Evolutionary conservation across 2,888 invertebrate genomes (phyloP).

Genomic region (Apamea anceps): DNA sequence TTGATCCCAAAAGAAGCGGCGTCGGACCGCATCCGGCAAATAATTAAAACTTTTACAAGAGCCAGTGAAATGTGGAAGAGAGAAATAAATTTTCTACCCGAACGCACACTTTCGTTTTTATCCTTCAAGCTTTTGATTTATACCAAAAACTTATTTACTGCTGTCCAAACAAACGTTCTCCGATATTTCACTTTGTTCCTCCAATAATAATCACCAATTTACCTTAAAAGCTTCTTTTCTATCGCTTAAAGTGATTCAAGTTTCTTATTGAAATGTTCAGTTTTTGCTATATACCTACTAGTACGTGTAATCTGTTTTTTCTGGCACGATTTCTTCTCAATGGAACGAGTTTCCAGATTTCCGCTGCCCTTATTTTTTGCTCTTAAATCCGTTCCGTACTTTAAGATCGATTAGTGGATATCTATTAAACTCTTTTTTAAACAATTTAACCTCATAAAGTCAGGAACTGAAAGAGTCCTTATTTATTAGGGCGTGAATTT

Average conservation of each 20-base stretch:
- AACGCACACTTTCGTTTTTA: constrained; percentile 86
- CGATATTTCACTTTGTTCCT: constrained; percentile 66
- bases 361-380: constrained; percentile 6
- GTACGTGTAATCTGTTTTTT: constrained; percentile 61
- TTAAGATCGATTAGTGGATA: constrained; percentile 20
- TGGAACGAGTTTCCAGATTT: constrained; percentile 28
- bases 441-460: constrained; percentile 58
- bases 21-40: constrained; percentile 84
- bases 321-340: constrained; percentile 28
- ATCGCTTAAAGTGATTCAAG: constrained; percentile 43
- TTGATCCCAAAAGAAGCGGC: constrained; percentile 79
- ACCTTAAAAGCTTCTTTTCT: constrained; percentile 30
- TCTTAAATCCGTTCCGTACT: constrained; percentile 27
- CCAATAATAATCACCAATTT: constrained; percentile 62
- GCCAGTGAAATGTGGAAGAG: constrained; percentile 83
- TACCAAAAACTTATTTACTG: constrained; percentile 73
- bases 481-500: constrained; percentile 69
- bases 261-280: constrained; percentile 69
- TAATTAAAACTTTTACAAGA: constrained; percentile 88
- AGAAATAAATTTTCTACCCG: constrained; percentile 86
- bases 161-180: constrained; percentile 58
- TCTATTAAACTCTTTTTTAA: constrained; percentile 44
- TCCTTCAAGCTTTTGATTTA: constrained; percentile 83
- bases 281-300: constrained; percentile 66
- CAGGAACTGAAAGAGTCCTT: constrained; percentile 60